Evolutionary conservation across 2,888 invertebrate genomes (phyloP).

Genomic region (Protonemura montana): DNA sequence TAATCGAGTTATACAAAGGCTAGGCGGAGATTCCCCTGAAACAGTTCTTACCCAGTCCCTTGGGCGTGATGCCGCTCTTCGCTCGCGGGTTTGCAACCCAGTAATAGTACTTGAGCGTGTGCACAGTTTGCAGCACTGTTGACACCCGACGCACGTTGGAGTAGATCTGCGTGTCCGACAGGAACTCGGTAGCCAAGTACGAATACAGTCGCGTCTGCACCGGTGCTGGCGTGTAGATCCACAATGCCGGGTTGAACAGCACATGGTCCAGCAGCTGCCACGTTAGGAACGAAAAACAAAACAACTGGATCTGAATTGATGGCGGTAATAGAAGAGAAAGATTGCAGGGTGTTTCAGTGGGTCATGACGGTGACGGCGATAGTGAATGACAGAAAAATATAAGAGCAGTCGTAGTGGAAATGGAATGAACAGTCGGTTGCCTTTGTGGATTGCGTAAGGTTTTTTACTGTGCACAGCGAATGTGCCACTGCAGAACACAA

Average conservation of each 20-base stretch:
- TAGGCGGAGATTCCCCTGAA: too few relatives aligned
- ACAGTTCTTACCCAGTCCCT: conserved; percentile 82
- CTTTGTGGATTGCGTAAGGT: background rate
- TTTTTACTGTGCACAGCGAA: background rate
- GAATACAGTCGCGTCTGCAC: conserved; percentile 96
- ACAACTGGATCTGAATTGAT: conserved; percentile 77
- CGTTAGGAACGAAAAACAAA: conserved; percentile 88
- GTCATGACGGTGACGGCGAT: background rate
- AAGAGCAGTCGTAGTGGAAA: background rate
- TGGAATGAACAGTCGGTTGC: background rate
- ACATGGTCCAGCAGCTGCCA: conserved; percentile 99
- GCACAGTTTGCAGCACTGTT: conserved; percentile 96
- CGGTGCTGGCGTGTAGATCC: conserved; percentile 97
- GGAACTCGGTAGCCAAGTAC: conserved; percentile 98
- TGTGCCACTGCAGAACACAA: background rate
- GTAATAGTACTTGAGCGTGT: conserved; percentile 98
- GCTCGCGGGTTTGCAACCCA: conserved; percentile 97
- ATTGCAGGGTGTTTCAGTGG: conserved; percentile 17
- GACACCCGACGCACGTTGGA: conserved; percentile 95
- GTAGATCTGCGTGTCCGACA: conserved; percentile 96
- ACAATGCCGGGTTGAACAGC: conserved; percentile 97
- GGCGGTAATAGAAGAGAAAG: conserved; percentile 17
- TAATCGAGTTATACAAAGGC: too few relatives aligned
- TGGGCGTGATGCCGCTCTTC: conserved; percentile 94
- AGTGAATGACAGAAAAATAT: background rate